These are phyloP conservation scores for Tychaedon coryphoeus DNA, from an alignment of 2,113 vertebrate species.

Conservation along the genomic window DNA sequence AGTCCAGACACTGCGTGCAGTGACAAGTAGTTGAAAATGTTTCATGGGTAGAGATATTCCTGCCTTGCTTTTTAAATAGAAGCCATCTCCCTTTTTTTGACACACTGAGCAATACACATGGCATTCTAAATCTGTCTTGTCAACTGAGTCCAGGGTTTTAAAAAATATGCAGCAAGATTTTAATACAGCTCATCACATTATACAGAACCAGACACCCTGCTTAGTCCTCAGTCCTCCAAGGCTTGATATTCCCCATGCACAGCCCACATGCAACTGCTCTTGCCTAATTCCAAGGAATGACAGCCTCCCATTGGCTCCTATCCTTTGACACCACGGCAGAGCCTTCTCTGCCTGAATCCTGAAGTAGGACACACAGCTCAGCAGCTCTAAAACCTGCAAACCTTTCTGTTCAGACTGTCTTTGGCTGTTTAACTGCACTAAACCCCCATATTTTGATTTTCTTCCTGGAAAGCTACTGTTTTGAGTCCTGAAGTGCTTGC, in stretches of 20 bases:
- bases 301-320: neutral
- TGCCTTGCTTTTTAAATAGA: neutral
- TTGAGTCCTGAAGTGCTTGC: neutral
- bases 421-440: neutral
- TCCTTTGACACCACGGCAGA: neutral
- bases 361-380: neutral
- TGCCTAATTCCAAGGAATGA: neutral
- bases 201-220: conserved; percentile 19
- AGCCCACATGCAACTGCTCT: conserved; percentile 8
- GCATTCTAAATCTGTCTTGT: conserved; percentile 14
- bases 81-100: neutral
- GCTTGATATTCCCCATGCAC: neutral
- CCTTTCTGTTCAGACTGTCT: neutral
- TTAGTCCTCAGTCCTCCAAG: conserved; percentile 23
- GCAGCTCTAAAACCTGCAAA: conserved; percentile 23
- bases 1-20: neutral
- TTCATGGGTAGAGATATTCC: neutral
- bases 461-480: conserved; percentile 5
- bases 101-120: neutral
- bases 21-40: neutral
- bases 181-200: conserved; percentile 10
- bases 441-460: neutral
- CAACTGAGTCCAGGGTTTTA: neutral
- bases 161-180: neutral
- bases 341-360: neutral